These are phyloP conservation scores for Pogona vitticeps DNA, from an alignment of 2,113 vertebrate species.

Conservation along the genomic window DNA sequence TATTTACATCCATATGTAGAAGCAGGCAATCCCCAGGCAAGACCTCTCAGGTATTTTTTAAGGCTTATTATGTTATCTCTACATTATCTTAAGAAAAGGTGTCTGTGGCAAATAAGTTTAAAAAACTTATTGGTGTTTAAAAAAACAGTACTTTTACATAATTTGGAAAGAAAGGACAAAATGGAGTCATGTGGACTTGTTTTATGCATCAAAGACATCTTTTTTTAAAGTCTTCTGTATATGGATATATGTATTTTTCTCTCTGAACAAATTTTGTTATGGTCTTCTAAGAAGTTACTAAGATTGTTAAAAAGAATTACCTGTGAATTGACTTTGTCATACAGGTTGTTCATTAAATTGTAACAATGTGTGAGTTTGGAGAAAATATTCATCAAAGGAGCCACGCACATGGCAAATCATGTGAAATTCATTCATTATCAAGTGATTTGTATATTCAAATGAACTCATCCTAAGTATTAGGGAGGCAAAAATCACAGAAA, in stretches of 20 bases:
- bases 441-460: slow-evolving; percentile 39
- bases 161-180: slow-evolving; percentile 55
- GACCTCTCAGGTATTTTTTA: slow-evolving; percentile 98
- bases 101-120: slow-evolving; percentile 73
- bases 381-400: slow-evolving; percentile 39
- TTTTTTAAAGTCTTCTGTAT: slow-evolving; percentile 79
- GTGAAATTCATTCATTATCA: slow-evolving; percentile 50
- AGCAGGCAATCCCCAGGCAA: slow-evolving; percentile 96
- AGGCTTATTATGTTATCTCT: slow-evolving; percentile 80
- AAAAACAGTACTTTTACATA: slow-evolving; percentile 64
- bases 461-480: neutral
- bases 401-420: slow-evolving; percentile 39
- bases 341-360: slow-evolving; percentile 19
- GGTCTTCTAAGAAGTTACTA: slow-evolving; percentile 64
- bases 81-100: slow-evolving; percentile 84
- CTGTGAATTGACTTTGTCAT: slow-evolving; percentile 47
- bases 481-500: neutral
- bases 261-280: slow-evolving; percentile 64
- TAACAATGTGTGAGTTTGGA: slow-evolving; percentile 25
- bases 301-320: slow-evolving; percentile 25
- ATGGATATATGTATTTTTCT: slow-evolving; percentile 70
- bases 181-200: slow-evolving; percentile 41
- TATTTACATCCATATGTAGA: slow-evolving; percentile 99
- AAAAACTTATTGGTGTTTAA: slow-evolving; percentile 68
- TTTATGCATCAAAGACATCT: slow-evolving; percentile 79